Conservation (phyloP, 1,140 invertebrate genomes). For the Galleria mellonella region DNA sequence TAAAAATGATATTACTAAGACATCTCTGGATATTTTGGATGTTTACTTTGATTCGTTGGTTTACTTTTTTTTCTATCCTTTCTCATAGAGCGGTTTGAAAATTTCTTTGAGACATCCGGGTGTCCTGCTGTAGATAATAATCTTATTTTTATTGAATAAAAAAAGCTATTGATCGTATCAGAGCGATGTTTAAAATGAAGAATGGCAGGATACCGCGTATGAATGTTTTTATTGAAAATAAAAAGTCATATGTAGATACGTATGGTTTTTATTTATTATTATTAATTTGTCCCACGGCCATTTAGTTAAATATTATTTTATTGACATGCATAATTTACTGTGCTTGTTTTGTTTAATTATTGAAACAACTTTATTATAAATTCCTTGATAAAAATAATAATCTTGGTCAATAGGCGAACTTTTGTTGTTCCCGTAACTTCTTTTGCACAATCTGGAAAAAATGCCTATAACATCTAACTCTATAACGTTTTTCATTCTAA, state of each 20-base stretch:
- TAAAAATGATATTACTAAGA: conserved; percentile 49
- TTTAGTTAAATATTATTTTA: conserved; percentile 1
- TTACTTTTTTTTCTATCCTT: conserved; percentile 18
- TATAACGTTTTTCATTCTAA: too few species aligned
- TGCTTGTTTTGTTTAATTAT: background rate
- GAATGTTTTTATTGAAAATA: conserved; percentile 10
- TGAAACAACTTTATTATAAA: too few species aligned
- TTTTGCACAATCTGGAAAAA: too few species aligned
- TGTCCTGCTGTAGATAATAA: conserved; percentile 24
- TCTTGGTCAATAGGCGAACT: too few species aligned
- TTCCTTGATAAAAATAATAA: too few species aligned
- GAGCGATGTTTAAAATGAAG: conserved; percentile 29
- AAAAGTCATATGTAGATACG: background rate
- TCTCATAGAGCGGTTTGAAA: conserved; percentile 20
- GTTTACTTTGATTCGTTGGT: conserved; percentile 38
- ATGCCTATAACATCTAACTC: too few species aligned
- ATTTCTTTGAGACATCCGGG: conserved; percentile 27
- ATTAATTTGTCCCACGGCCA: conserved; percentile 5
- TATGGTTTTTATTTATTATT: conserved; percentile 1
- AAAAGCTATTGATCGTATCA: conserved; percentile 25
- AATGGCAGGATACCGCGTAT: conserved; percentile 17
- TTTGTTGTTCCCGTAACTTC: too few species aligned
- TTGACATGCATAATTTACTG: background rate
- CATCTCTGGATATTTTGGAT: conserved; percentile 35
- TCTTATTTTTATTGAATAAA: conserved; percentile 30